Base-by-base conservation (phyloP, 1,140 invertebrate genomes). In the Whitmania pigra region DNA sequence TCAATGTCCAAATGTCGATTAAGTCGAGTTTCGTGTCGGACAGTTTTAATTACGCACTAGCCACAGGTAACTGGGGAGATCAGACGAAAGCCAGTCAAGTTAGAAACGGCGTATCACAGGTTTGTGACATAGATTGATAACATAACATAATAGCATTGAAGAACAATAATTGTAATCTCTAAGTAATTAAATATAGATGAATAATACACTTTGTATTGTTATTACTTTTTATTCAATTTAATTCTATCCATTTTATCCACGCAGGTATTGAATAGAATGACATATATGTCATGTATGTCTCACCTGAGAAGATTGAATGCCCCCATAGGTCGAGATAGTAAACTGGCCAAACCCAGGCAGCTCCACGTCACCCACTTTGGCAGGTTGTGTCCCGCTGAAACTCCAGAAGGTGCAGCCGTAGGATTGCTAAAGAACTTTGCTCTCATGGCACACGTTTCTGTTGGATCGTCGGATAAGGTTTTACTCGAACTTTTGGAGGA, bases 401-500 rank as follows among this genome's bases (percentile, higher is more conserved):
- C 95, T n/a, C 95, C 95, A 49, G 95, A 98, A 83, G 86, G 86
- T 43, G 84, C 84, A 74, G 86, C 86, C 79, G 86, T 88, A 20
- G 86, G 86, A 29, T 83, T 99, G 53, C 94, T 99, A 27, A 99
- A 99, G 82, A 99, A 99, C 84, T 83, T 99, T 13, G 96, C 96
- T 0, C 84, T 99, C 6, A 99, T 99, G 96, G 93, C 96, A 22
- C 98, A 99, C 78, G 98, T 99, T 76, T 97, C 94, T 77, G 96
- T 99, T 29, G 96, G 96, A 72, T 97, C 93, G 57, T 92, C 97
- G 80, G 94, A 95, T 0, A 95, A 93, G 9, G 95, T 95, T 0
- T 98, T 99, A 84, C 83, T 99, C 5, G 95, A 99, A 85, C 98
- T 99, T 86, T 94, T 99, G 86, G 95, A 99, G 81, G 95, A 99